Evolutionary conservation across 2,888 invertebrate genomes (phyloP).

Genomic region (Oligia latruncula): DNA sequence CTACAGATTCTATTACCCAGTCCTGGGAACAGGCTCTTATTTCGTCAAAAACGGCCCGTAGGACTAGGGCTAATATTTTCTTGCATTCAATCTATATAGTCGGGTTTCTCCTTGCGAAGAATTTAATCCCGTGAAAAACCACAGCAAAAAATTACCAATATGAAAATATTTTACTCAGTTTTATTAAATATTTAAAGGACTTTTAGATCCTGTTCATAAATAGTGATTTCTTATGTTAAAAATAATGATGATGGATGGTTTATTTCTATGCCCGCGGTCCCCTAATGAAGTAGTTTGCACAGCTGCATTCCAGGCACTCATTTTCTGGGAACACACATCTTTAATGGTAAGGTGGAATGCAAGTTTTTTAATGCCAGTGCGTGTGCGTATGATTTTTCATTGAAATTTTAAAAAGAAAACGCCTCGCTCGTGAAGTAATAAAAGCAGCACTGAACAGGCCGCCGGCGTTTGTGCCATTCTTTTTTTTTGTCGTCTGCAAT

Average conservation of each 20-base stretch:
- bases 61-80: not conserved
- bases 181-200: not conserved
- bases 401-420: conserved; percentile 85
- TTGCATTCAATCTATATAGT: too few relatives aligned
- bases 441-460: conserved; percentile 77
- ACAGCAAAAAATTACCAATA: not conserved
- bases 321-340: conserved; percentile 85
- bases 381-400: conserved; percentile 86
- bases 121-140: not conserved
- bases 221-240: conserved; percentile 11
- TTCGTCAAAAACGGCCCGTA: not conserved
- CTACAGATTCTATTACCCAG: not conserved
- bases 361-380: conserved; percentile 77
- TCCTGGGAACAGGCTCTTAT: not conserved
- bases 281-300: conserved; percentile 81
- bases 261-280: conserved; percentile 68
- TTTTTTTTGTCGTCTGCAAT: conserved; percentile 80
- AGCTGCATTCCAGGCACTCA: conserved; percentile 82
- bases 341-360: conserved; percentile 83
- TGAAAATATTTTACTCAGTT: too few relatives aligned
- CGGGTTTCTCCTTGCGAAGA: not conserved
- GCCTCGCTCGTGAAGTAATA: conserved; percentile 73
- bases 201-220: not conserved
- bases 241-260: conserved; percentile 54
- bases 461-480: conserved; percentile 74